These are phyloP conservation scores for Rhinopomastus cyanomelas DNA, from an alignment of 2,113 vertebrate species.

Conservation along the genomic window DNA sequence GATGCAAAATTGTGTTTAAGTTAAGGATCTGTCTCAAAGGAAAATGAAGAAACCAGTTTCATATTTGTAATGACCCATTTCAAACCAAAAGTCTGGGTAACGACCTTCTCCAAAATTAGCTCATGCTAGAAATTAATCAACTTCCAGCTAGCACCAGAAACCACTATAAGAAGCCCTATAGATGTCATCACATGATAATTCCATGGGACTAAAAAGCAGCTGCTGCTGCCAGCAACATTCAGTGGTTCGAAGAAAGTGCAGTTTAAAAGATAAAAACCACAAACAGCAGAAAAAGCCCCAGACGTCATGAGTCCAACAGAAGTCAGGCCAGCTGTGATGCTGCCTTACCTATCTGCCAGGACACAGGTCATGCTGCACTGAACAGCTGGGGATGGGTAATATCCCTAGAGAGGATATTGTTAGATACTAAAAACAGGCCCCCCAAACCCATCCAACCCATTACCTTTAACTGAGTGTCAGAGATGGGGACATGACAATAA, in stretches of 20 bases:
- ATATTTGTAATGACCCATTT: neutral
- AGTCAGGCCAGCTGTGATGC: neutral
- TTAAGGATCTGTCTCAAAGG: neutral
- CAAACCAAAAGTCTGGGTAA: neutral
- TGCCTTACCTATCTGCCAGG: neutral
- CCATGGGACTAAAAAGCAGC: neutral
- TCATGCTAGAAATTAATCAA: neutral
- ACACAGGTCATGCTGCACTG: neutral
- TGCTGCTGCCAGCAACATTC: neutral
- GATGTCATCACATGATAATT: neutral
- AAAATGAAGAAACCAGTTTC: neutral
- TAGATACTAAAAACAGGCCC: neutral
- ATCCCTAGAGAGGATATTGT: neutral
- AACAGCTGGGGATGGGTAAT: neutral
- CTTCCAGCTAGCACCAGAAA: neutral
- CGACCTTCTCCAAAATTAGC: neutral
- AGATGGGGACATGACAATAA: neutral
- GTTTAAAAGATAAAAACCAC: neutral
- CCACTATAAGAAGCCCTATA: neutral
- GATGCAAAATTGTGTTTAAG: neutral
- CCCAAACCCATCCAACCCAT: neutral
- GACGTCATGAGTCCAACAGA: neutral
- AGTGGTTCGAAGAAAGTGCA: neutral
- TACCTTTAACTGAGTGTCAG: neutral
- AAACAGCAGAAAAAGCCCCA: neutral